These are phyloP conservation scores for Melanargia galathea DNA, from an alignment of 2,888 invertebrate genomes.

Conservation along the genomic window DNA sequence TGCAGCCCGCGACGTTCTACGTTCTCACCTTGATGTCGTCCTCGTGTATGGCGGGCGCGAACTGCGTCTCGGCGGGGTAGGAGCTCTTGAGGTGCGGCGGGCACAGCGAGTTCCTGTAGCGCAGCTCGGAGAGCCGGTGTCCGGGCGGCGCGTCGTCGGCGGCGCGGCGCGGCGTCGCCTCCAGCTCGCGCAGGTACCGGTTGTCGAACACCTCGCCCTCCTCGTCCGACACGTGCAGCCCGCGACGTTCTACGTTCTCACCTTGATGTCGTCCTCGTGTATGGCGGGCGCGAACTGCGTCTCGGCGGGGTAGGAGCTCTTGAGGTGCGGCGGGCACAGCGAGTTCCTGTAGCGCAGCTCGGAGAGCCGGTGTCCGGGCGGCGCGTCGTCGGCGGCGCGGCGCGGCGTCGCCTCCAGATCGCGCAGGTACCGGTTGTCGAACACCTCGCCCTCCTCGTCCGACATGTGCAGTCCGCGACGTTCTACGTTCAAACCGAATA, in stretches of 20 bases:
- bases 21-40: constrained; percentile 64
- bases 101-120: constrained; percentile 90
- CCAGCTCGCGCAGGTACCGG: too few relatives aligned
- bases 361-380: constrained; percentile 73
- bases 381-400: too few relatives aligned
- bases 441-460: too few relatives aligned
- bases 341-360: constrained; percentile 91
- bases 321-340: constrained; percentile 90
- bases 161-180: too few relatives aligned
- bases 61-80: constrained; percentile 91
- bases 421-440: too few relatives aligned
- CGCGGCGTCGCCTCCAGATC: too few relatives aligned
- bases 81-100: constrained; percentile 92
- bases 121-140: constrained; percentile 84
- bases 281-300: constrained; percentile 84
- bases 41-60: constrained; percentile 77
- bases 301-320: constrained; percentile 92
- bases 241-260: too few relatives aligned
- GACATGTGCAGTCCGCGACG: too few relatives aligned
- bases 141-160: too few relatives aligned
- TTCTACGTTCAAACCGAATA: too few relatives aligned
- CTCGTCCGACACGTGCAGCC: too few relatives aligned
- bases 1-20: constrained; percentile 78
- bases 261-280: constrained; percentile 75
- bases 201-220: too few relatives aligned